A percentile compares a stretch with the other conserved stretches of the same genome.
These are phyloP conservation scores for Apotomis turbidana DNA, from an alignment of 2,888 invertebrate genomes.

Conservation along the genomic window DNA sequence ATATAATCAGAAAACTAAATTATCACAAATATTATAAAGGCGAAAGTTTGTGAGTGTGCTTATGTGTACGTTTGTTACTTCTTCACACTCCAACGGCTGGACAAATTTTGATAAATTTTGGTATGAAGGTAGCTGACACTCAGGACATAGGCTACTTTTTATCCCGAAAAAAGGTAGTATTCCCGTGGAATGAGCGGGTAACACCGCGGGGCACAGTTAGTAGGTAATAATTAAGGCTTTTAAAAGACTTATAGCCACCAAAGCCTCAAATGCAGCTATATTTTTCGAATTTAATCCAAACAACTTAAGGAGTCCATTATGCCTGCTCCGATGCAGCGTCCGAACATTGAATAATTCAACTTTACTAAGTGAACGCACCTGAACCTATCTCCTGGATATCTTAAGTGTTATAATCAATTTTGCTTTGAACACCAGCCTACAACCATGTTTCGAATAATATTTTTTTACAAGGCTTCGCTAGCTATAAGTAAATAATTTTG, in stretches of 20 bases:
- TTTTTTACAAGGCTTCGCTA: conserved; percentile 2
- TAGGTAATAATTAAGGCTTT: background rate
- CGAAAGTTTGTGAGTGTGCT: too few species aligned
- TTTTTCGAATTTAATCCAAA: conserved; percentile 1
- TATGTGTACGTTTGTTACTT: too few species aligned
- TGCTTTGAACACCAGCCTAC: conserved; percentile 8
- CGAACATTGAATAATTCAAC: conserved; percentile 32
- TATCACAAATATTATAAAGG: background rate
- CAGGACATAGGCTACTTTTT: too few species aligned
- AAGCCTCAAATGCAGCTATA: conserved; percentile 1
- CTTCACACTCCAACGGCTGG: too few species aligned
- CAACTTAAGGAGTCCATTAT: conserved; percentile 12
- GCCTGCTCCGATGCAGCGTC: conserved; percentile 4
- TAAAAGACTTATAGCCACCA: background rate
- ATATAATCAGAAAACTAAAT: conserved; percentile 18
- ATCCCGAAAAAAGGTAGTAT: too few species aligned
- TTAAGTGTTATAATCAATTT: conserved; percentile 29
- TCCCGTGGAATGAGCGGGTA: too few species aligned
- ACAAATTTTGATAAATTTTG: too few species aligned
- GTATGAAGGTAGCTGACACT: too few species aligned
- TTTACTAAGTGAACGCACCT: conserved; percentile 34
- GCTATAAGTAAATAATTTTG: too few species aligned
- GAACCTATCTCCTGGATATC: conserved; percentile 21
- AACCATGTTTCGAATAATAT: conserved; percentile 4
- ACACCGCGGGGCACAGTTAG: too few species aligned